phyloP scores from a whole-genome alignment of 2,888 invertebrate species.

The Corythucha ciliata region DNA sequence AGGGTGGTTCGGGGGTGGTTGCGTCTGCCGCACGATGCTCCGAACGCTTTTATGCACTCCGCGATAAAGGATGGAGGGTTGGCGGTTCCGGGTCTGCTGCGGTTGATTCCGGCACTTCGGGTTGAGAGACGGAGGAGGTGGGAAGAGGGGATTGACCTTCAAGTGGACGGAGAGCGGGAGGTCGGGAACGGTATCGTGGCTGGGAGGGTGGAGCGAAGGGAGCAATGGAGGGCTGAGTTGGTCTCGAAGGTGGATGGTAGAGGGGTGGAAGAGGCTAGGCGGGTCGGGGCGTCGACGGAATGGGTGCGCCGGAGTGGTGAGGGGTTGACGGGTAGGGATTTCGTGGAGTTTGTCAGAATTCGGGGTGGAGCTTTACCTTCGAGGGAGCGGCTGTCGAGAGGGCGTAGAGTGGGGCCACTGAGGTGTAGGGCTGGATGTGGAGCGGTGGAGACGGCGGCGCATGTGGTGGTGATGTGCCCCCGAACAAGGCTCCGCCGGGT shows the following conservation, averaged over 20 bases:
- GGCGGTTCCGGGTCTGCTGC: constrained; percentile 32
- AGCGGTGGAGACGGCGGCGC: constrained; percentile 38
- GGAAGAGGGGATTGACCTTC: neutral
- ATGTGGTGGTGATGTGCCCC: constrained; percentile 38
- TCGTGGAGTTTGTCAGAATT: constrained; percentile 34
- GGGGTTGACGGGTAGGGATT: constrained; percentile 20
- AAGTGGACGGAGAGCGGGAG: constrained; percentile 2
- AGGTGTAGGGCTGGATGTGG: constrained; percentile 40
- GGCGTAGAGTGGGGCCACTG: constrained; percentile 9
- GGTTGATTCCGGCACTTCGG: constrained; percentile 14
- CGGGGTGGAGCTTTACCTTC: neutral
- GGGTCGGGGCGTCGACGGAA: neutral
- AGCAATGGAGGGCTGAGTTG: neutral
- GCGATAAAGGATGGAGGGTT: constrained; percentile 34
- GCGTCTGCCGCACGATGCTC: constrained; percentile 37
- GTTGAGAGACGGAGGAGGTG: too few relatives aligned
- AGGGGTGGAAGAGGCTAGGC: neutral
- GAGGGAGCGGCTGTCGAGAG: neutral
- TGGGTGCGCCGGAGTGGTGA: too few relatives aligned
- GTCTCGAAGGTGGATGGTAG: constrained; percentile 5
- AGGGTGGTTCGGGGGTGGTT: constrained; percentile 36
- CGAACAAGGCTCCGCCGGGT: constrained; percentile 40
- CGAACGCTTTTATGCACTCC: constrained; percentile 38
- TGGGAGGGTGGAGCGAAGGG: neutral
- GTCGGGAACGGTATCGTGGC: neutral